Base-by-base conservation (phyloP, 2,113 vertebrate species). In the Mustela lutreola region DNA sequence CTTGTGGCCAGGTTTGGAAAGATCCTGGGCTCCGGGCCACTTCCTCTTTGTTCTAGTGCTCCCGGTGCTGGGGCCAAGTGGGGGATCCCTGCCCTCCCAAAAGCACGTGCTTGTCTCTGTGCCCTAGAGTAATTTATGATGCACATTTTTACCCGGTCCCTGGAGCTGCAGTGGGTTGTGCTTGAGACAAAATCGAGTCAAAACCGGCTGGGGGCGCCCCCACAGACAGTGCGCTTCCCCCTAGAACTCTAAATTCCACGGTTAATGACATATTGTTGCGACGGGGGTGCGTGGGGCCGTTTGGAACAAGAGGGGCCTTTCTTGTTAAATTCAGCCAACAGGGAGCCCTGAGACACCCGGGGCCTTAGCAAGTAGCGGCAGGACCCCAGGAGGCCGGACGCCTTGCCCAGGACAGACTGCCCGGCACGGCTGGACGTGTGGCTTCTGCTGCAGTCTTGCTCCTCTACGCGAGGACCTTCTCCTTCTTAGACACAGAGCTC, bases 11-110 rank as follows among this genome's bases (percentile, higher is more conserved):
- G 33, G n/a, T 76, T 1, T 24, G 42, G 48, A 89, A 84, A 42
- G 56, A 28, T 12, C 18, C 18, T 4, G 9, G n/a, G 67, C 58
- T 9, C 60, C 15, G 22, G 50, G 36, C 22, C 1, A 0, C 24
- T n/a, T 86, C n/a, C 7, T 84, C 28, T 83, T 91, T 98, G 97
- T 98, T 89, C 97, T 63, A 89, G 95, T 1, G 10, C 75, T 80
- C 33, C 31, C 75, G 19, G 14, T 39, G 11, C 26, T 21, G 71
- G 19, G 45, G 15, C 11, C 21, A 5, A 76, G 70, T 0, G 7
- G 11, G 36, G n/a, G 62, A 2, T 53, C 5, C 28, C 21, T 67
- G 14, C 62, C 82, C 53, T 92, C 87, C 28, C 31, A 22, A n/a
- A 73, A 19, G 11, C 60, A 28, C 21, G 33, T 18, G 48, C 63